Evolutionary conservation across 2,113 vertebrate species (phyloP).

Genomic region (Smithornis capensis): DNA sequence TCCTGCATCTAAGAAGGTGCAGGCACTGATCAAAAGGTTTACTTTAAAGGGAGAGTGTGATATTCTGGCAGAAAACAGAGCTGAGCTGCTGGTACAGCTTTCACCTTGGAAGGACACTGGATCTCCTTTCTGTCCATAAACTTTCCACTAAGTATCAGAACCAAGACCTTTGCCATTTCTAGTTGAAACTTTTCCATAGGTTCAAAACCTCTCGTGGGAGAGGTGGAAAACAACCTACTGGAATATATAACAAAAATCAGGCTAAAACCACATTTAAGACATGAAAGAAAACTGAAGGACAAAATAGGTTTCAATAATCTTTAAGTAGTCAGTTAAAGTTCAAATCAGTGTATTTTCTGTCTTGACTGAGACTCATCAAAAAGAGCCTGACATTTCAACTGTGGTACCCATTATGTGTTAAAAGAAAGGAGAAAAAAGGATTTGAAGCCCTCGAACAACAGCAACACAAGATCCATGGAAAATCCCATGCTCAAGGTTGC

Average conservation of each 20-base stretch:
- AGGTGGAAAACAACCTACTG: neutral
- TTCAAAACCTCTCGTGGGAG: neutral
- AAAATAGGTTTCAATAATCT: neutral
- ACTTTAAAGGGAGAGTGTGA: rapidly evolving
- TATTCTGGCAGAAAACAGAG: neutral
- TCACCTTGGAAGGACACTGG: neutral
- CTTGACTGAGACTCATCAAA: neutral
- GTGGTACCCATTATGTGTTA: neutral
- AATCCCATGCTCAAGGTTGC: neutral
- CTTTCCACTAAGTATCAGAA: neutral
- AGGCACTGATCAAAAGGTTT: neutral
- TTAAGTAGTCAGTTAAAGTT: neutral
- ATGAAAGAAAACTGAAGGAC: neutral
- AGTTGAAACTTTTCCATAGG: neutral
- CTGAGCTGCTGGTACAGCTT: neutral
- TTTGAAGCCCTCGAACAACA: neutral
- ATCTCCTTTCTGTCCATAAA: neutral
- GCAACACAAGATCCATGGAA: neutral
- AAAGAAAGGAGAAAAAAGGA: neutral
- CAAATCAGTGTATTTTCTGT: neutral
- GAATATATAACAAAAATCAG: neutral
- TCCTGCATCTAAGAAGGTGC: neutral
- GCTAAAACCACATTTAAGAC: neutral
- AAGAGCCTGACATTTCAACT: neutral
- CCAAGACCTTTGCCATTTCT: neutral